phyloP scores from a whole-genome alignment of 2,797 vertebrate genomes.

The Danio choprae region DNA sequence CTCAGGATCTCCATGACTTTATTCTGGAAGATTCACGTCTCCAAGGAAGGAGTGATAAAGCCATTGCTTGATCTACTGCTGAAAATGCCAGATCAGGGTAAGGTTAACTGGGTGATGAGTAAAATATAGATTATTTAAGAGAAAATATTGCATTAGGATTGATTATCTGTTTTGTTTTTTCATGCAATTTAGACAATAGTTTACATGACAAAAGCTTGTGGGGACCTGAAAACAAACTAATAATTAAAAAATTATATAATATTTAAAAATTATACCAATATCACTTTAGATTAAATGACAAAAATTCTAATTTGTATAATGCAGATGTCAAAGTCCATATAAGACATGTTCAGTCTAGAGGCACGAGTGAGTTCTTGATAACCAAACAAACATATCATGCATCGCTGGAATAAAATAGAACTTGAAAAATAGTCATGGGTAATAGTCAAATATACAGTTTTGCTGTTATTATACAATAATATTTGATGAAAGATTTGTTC shows the following conservation, averaged over 20 bases:
- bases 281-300: too few relatives aligned
- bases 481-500: too few relatives aligned
- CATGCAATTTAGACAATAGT: too few relatives aligned
- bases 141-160: neutral
- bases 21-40: conserved; percentile 85
- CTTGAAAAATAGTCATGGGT: neutral
- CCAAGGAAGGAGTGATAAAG: conserved; percentile 75
- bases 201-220: too few relatives aligned
- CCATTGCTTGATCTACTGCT: conserved; percentile 85
- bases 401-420: neutral
- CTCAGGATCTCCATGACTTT: conserved; percentile 78
- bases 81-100: conserved; percentile 86
- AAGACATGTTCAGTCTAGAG: too few relatives aligned
- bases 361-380: too few relatives aligned
- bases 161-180: neutral
- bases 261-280: too few relatives aligned
- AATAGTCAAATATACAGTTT: neutral
- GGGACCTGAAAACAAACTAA: too few relatives aligned
- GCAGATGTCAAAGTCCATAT: too few relatives aligned
- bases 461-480: neutral
- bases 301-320: too few relatives aligned
- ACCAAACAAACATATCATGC: too few relatives aligned
- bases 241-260: too few relatives aligned
- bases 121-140: neutral
- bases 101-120: conserved; percentile 35